phyloP scores from a whole-genome alignment of 2,797 vertebrate genomes.

The Eulemur albifrons region DNA sequence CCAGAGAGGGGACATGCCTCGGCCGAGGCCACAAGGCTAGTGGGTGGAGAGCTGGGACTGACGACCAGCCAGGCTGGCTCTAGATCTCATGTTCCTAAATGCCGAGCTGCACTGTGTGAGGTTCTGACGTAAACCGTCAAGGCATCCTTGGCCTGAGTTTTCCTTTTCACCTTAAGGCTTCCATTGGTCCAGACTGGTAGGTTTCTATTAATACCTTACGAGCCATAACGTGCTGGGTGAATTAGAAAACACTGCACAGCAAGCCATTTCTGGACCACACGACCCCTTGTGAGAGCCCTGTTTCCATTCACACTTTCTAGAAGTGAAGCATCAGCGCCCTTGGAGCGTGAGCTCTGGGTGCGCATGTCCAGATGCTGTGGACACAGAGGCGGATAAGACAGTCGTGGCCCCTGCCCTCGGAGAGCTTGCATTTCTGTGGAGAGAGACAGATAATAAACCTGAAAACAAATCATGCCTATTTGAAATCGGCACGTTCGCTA shows the following conservation, averaged over 20 bases:
- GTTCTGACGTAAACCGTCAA: not conserved
- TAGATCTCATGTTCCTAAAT: too few species aligned
- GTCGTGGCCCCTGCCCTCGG: accelerated
- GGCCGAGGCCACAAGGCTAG: not conserved
- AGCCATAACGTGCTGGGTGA: not conserved
- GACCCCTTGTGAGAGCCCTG: accelerated
- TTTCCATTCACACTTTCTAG: not conserved
- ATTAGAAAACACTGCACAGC: not conserved
- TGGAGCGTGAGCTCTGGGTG: not conserved
- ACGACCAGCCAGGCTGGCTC: not conserved
- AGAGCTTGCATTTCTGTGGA: not conserved
- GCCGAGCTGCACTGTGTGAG: accelerated
- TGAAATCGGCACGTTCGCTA: not conserved
- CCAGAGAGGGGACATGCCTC: not conserved
- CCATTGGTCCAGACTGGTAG: not conserved
- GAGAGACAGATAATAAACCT: not conserved
- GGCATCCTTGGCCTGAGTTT: not conserved
- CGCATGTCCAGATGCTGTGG: not conserved
- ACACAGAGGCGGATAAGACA: accelerated
- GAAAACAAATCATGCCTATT: not conserved
- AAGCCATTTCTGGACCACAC: not conserved
- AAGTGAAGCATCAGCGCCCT: not conserved
- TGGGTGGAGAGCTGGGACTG: not conserved
- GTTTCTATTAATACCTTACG: not conserved
- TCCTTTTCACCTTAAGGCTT: not conserved